phyloP scores from a whole-genome alignment of 2,797 vertebrate species.

The Echiichthys vipera region DNA sequence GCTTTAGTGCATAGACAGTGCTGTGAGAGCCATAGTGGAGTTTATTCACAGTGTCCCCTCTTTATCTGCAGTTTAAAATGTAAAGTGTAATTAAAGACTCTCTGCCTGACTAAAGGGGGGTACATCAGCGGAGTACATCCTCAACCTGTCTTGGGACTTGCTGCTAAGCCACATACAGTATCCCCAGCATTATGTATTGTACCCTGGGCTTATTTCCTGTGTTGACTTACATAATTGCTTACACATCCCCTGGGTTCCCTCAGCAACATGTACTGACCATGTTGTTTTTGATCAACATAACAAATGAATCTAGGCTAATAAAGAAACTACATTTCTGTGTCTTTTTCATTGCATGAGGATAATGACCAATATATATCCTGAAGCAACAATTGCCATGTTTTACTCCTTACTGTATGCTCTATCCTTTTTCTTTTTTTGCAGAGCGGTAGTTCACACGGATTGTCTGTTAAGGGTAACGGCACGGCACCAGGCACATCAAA shows the following conservation, averaged over 20 bases:
- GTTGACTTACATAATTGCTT: constrained; percentile 26
- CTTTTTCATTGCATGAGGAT: not conserved
- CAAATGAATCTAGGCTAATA: constrained; percentile 5
- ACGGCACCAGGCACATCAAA: constrained; percentile 60
- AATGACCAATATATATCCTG: not conserved
- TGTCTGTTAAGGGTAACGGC: constrained; percentile 60
- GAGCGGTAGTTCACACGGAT: constrained; percentile 78
- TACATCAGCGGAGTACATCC: constrained; percentile 62
- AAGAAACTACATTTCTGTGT: not conserved
- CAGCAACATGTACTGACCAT: too few species aligned
- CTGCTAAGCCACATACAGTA: constrained; percentile 43
- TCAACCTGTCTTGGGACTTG: constrained; percentile 51
- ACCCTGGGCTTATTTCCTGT: not conserved
- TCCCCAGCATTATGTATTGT: constrained; percentile 50
- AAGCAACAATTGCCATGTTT: constrained; percentile 17
- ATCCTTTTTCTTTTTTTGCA: constrained; percentile 53
- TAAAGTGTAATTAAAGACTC: constrained; percentile 84
- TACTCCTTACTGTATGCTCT: constrained; percentile 2
- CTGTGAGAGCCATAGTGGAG: constrained; percentile 63
- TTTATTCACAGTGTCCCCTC: constrained; percentile 74
- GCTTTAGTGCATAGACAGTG: constrained; percentile 69
- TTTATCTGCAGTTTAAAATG: constrained; percentile 83
- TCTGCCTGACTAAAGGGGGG: constrained; percentile 39
- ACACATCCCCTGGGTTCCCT: too few species aligned
- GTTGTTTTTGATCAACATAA: not conserved